Percentiles rank a stretch among this genome's conserved stretches.
phyloP scores from a whole-genome alignment of 1,140 invertebrate genomes.

The Papilio polyxenes region DNA sequence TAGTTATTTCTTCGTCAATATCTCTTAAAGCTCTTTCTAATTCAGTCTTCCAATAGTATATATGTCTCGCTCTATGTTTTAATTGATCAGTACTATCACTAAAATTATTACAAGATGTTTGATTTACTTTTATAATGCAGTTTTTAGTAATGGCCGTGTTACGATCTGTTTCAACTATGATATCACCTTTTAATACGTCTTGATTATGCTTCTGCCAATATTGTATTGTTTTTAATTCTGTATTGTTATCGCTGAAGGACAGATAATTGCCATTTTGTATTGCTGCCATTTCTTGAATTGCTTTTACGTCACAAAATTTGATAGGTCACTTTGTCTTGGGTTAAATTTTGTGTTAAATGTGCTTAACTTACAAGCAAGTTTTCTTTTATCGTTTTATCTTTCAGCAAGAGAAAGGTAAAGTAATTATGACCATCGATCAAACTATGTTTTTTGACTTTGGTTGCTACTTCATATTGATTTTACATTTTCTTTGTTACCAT shows the following conservation, averaged over 20 bases:
- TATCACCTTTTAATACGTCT: slow-evolving; percentile 69
- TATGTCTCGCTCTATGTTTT: slow-evolving; percentile 81
- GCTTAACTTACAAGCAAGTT: too few relatives aligned
- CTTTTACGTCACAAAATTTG: too few relatives aligned
- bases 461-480: slow-evolving; percentile 1
- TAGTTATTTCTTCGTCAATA: slow-evolving; percentile 83
- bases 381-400: background rate
- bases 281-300: slow-evolving; percentile 40
- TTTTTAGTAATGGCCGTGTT: slow-evolving; percentile 74
- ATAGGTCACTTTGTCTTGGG: background rate
- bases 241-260: slow-evolving; percentile 65
- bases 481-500: slow-evolving; percentile 31
- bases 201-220: slow-evolving; percentile 70
- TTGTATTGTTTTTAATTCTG: slow-evolving; percentile 60
- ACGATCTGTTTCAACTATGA: slow-evolving; percentile 64
- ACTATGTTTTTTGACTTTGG: background rate
- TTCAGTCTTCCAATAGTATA: slow-evolving; percentile 85
- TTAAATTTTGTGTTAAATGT: too few relatives aligned
- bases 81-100: slow-evolving; percentile 83
- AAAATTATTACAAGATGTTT: slow-evolving; percentile 67
- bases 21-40: slow-evolving; percentile 83
- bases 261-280: slow-evolving; percentile 60
- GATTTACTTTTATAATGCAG: slow-evolving; percentile 73
- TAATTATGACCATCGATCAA: background rate
- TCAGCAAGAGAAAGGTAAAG: too few relatives aligned